Evolutionary conservation across 1,140 invertebrate species (phyloP).

Genomic region (Dinothrombium tinctorium): DNA sequence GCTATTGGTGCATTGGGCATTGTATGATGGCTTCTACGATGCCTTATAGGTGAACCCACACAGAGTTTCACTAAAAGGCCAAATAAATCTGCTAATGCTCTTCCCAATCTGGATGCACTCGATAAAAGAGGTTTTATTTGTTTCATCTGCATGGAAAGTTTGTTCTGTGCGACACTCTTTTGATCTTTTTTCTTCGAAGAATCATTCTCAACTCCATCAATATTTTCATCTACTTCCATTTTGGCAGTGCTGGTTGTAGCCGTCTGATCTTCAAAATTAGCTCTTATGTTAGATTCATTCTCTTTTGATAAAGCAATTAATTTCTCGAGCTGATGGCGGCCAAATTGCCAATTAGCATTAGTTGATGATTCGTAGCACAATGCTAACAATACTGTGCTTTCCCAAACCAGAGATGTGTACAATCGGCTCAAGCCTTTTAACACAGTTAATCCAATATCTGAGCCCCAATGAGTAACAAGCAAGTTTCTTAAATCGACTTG

Average conservation of each 20-base stretch:
- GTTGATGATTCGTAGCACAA: slow-evolving; percentile 35
- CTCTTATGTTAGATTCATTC: too few relatives aligned
- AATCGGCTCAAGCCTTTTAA: slow-evolving; percentile 45
- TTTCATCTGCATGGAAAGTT: slow-evolving; percentile 33
- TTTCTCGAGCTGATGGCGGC: slow-evolving; percentile 38
- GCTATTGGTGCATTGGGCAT: slow-evolving; percentile 31
- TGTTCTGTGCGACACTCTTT: background rate
- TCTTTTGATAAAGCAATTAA: slow-evolving; percentile 24
- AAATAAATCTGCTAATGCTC: slow-evolving; percentile 58
- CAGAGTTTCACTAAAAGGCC: slow-evolving; percentile 59
- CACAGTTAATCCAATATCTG: slow-evolving; percentile 41
- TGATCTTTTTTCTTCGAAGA: background rate
- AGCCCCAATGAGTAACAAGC: slow-evolving; percentile 59
- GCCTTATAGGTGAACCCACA: slow-evolving; percentile 52
- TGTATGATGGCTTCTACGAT: slow-evolving; percentile 42
- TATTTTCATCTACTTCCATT: slow-evolving; percentile 22
- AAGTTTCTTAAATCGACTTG: slow-evolving; percentile 56
- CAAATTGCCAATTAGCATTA: slow-evolving; percentile 40
- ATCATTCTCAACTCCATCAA: slow-evolving; percentile 11
- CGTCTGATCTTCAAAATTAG: too few relatives aligned
- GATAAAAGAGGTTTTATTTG: slow-evolving; percentile 57
- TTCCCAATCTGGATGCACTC: slow-evolving; percentile 49
- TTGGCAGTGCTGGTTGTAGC: slow-evolving; percentile 10
- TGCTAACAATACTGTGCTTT: slow-evolving; percentile 55
- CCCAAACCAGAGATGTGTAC: slow-evolving; percentile 65